Conservation (phyloP, 2,797 vertebrate species). For the Chiloscyllium punctatum region DNA sequence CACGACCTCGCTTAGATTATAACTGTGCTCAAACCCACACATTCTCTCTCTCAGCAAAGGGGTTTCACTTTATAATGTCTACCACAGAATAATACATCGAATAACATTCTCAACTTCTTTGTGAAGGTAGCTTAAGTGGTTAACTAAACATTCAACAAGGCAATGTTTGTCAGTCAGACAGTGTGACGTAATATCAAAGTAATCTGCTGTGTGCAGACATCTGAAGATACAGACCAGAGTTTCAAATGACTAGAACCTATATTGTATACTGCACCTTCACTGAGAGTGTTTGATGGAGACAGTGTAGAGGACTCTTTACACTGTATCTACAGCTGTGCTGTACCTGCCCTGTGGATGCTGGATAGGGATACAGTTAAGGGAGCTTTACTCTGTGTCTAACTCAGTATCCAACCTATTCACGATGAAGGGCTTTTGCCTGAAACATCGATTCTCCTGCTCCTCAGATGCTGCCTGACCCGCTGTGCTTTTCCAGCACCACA, state of each 20-base stretch:
- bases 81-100: neutral
- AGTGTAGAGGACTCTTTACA: neutral
- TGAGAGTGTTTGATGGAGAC: neutral
- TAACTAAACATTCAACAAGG: neutral
- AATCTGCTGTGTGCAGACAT: neutral
- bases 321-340: neutral
- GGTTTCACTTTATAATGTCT: neutral
- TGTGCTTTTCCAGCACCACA: too few relatives aligned
- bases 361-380: too few relatives aligned
- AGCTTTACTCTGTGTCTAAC: too few relatives aligned
- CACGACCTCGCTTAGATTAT: neutral
- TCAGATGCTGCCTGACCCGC: too few relatives aligned
- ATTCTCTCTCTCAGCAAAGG: neutral
- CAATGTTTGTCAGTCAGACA: neutral
- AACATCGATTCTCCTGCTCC: too few relatives aligned
- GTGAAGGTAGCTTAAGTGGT: neutral
- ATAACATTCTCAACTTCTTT: neutral
- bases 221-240: neutral
- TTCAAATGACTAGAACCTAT: neutral
- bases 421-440: too few relatives aligned
- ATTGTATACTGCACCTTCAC: neutral
- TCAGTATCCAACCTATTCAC: too few relatives aligned
- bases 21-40: neutral
- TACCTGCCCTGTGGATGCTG: neutral
- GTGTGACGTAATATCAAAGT: neutral